Percentiles rank a stretch among this genome's conserved stretches.
phyloP scores from a whole-genome alignment of 2,888 invertebrate genomes.

The Chloroclystis v-ata region DNA sequence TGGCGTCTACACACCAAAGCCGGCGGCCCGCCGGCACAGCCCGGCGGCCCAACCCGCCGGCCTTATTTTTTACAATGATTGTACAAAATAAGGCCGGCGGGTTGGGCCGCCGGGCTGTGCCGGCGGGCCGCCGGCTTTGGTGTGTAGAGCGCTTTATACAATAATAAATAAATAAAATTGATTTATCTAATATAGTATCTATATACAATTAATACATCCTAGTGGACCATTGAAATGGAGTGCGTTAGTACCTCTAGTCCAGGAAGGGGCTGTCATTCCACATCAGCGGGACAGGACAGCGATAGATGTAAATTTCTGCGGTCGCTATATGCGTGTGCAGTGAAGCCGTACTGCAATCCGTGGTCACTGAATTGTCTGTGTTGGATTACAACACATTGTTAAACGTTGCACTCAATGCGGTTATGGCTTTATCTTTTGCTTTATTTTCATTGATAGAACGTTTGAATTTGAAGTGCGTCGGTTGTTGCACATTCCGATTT shows the following conservation, averaged over 20 bases:
- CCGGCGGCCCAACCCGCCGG: too few species aligned
- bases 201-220: too few species aligned
- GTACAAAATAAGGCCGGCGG: too few species aligned
- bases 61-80: too few species aligned
- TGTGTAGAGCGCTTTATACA: too few species aligned
- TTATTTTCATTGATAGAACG: background rate
- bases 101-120: too few species aligned
- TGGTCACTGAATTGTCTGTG: constrained; percentile 56
- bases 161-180: too few species aligned
- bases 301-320: constrained; percentile 63
- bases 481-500: too few species aligned
- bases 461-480: background rate
- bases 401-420: constrained; percentile 33
- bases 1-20: too few species aligned
- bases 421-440: constrained; percentile 12
- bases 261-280: constrained; percentile 60
- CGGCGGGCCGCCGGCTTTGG: too few species aligned
- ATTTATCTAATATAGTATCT: too few species aligned
- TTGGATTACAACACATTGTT: constrained; percentile 53
- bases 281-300: constrained; percentile 60
- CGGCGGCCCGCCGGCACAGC: too few species aligned
- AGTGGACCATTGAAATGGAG: background rate
- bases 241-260: constrained; percentile 19
- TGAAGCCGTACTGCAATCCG: constrained; percentile 69
- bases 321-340: constrained; percentile 56